A percentile compares a stretch with the other conserved stretches of the same genome.
phyloP scores from a whole-genome alignment of 2,888 invertebrate species.

The Eupithecia centaureata region DNA sequence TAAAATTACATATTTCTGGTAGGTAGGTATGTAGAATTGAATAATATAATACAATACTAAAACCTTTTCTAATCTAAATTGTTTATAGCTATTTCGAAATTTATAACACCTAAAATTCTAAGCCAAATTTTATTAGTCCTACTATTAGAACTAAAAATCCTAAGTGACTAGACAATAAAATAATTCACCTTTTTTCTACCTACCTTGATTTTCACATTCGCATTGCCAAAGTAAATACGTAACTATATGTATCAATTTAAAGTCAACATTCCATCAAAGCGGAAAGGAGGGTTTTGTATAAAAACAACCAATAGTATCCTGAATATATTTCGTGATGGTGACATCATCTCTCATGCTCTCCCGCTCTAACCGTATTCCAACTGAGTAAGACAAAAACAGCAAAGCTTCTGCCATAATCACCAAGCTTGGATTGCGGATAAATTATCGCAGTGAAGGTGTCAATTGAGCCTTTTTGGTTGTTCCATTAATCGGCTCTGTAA shows the following conservation, averaged over 20 bases:
- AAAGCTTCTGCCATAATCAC: too few relatives aligned
- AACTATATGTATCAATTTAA: conserved; percentile 23
- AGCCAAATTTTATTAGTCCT: conserved; percentile 37
- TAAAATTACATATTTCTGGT: background rate
- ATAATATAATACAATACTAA: background rate
- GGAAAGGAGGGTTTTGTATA: background rate
- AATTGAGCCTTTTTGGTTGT: too few relatives aligned
- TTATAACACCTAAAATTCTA: conserved; percentile 14
- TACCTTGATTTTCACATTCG: conserved; percentile 16
- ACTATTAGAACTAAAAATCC: conserved; percentile 34
- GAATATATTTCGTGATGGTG: background rate
- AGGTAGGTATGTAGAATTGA: background rate
- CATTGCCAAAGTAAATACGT: conserved; percentile 37
- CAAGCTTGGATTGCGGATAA: too few relatives aligned
- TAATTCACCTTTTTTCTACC: conserved; percentile 28
- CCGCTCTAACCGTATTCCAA: too few relatives aligned
- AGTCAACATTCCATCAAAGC: background rate
- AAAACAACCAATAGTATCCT: background rate
- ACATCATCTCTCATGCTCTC: too few relatives aligned
- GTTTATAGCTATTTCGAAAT: background rate
- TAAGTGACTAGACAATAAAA: conserved; percentile 71
- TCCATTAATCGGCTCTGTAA: too few relatives aligned
- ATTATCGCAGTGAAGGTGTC: too few relatives aligned
- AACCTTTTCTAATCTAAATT: background rate
- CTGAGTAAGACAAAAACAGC: too few relatives aligned